Evolutionary conservation across 2,888 invertebrate species (phyloP).

Genomic region (Pteria penguin): DNA sequence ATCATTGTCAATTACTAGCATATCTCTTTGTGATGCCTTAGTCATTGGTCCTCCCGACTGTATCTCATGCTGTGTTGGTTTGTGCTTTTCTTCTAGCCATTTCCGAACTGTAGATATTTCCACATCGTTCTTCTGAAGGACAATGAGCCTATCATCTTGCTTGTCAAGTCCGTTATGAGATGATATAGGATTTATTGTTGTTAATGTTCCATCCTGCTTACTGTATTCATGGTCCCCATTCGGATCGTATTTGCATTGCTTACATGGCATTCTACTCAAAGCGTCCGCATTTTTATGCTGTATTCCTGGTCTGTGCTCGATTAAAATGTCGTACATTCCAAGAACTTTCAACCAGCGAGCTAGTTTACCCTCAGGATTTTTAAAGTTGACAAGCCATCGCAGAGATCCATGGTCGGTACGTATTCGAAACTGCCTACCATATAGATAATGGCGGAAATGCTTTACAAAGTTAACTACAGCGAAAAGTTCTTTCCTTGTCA

Average conservation of each 20-base stretch:
- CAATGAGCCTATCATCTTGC: neutral
- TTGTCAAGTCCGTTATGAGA: too few relatives aligned
- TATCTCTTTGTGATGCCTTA: neutral
- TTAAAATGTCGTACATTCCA: conserved; percentile 29
- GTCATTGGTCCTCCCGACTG: neutral
- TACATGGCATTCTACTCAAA: conserved; percentile 25
- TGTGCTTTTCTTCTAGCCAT: neutral
- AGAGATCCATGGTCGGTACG: conserved; percentile 53
- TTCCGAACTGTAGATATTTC: conserved; percentile 4
- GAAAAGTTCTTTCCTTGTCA: conserved; percentile 44
- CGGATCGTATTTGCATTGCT: conserved; percentile 16
- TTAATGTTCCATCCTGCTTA: too few relatives aligned
- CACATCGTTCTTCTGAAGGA: neutral
- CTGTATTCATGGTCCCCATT: conserved; percentile 13
- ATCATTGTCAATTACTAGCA: neutral
- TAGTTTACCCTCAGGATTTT: conserved; percentile 34
- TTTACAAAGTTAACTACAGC: conserved; percentile 47
- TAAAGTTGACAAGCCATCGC: conserved; percentile 40
- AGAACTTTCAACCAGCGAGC: conserved; percentile 35
- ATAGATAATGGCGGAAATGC: conserved; percentile 52
- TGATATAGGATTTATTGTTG: too few relatives aligned
- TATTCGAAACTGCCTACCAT: conserved; percentile 39
- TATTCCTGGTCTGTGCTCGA: conserved; percentile 42
- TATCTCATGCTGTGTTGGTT: neutral
- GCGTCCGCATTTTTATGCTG: conserved; percentile 50